Percentiles rank a stretch among this genome's conserved stretches.
Conservation (phyloP, 2,888 invertebrate species). For the Rutpela maculata region DNA sequence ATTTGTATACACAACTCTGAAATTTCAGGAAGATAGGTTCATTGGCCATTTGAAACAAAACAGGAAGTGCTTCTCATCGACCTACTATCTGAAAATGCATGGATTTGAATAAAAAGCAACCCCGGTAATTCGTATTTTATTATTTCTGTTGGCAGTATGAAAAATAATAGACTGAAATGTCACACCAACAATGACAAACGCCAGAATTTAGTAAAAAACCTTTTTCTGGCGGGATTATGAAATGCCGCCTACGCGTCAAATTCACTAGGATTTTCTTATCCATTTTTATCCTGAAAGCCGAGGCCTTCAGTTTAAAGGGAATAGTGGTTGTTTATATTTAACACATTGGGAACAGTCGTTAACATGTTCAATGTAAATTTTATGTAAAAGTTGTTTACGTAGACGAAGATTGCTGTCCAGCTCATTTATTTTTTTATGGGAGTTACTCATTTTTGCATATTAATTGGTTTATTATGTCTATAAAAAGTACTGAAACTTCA, state of each 20-base stretch:
- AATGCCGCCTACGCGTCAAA: background rate
- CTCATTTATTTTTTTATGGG: background rate
- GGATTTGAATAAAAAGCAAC: background rate
- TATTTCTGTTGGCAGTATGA: background rate
- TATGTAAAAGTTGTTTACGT: background rate
- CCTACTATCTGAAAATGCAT: background rate
- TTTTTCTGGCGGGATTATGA: background rate
- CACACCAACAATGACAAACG: background rate
- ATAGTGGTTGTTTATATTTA: background rate
- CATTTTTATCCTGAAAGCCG: background rate
- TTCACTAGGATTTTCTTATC: background rate
- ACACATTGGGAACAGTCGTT: background rate
- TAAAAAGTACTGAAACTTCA: background rate
- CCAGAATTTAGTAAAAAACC: background rate
- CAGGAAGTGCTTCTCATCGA: background rate
- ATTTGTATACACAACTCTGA: background rate
- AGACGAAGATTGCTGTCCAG: background rate
- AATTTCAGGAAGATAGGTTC: background rate
- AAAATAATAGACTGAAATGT: background rate
- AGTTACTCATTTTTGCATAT: background rate
- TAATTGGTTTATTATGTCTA: background rate
- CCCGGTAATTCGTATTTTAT: background rate
- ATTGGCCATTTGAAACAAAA: background rate
- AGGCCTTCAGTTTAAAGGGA: background rate
- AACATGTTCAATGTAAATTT: background rate